phyloP scores from a whole-genome alignment of 2,797 vertebrate species.

The Siniperca scherzeri region DNA sequence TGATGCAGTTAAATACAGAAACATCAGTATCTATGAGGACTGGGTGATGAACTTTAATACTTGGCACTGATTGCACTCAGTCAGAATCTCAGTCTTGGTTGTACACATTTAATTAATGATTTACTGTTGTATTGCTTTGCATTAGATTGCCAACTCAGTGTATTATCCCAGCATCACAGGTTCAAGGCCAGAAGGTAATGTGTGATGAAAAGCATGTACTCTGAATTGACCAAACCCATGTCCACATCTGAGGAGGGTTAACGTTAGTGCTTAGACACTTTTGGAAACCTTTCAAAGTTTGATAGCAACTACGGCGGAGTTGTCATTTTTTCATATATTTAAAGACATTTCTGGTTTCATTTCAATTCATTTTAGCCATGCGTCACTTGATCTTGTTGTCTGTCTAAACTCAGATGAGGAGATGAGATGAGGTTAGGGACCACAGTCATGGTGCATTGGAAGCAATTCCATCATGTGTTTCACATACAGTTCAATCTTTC shows the following conservation, averaged over 20 bases:
- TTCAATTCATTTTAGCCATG: not conserved
- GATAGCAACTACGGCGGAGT: not conserved
- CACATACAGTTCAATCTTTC: not conserved
- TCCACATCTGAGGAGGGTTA: not conserved
- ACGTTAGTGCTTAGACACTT: not conserved
- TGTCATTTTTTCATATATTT: not conserved
- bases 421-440: not conserved
- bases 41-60: too few species aligned
- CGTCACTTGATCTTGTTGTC: not conserved
- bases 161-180: not conserved
- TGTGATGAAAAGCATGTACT: not conserved
- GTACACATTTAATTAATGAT: too few species aligned
- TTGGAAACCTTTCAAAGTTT: not conserved
- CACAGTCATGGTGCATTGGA: not conserved
- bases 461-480: slow-evolving; percentile 1
- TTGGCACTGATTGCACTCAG: too few species aligned
- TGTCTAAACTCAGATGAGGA: not conserved
- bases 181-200: not conserved
- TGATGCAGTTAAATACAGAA: too few species aligned
- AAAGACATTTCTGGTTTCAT: not conserved
- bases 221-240: not conserved
- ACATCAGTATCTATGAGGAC: too few species aligned
- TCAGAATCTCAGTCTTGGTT: not conserved
- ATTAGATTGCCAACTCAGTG: not conserved
- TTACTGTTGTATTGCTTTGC: not conserved